Evolutionary conservation across 2,113 vertebrate genomes (phyloP).

Genomic region (Nannospalax galili): DNA sequence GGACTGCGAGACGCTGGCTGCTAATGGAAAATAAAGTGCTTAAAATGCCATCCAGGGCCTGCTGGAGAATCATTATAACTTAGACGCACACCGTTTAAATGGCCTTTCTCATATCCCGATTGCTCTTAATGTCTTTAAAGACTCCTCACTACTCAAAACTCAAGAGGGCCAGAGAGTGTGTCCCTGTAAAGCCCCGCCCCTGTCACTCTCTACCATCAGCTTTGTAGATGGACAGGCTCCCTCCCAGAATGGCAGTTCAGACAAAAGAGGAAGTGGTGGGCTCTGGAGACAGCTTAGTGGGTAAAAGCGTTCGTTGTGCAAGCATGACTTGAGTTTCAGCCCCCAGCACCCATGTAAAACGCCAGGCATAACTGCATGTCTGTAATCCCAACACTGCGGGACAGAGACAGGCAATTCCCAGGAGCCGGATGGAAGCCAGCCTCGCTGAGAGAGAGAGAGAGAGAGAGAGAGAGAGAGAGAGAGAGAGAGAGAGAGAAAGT

Average conservation of each 20-base stretch:
- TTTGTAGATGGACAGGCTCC: not conserved
- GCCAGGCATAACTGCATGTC: not conserved
- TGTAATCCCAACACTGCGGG: not conserved
- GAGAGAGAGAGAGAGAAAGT: no score
- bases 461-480: no score
- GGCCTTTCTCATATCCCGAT: not conserved
- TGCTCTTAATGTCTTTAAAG: not conserved
- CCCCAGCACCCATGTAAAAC: not conserved
- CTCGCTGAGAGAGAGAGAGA: no score
- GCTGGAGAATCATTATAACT: not conserved
- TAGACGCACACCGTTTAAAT: not conserved
- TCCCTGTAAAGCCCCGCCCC: not conserved
- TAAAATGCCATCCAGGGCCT: slow-evolving; percentile 19
- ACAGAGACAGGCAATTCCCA: not conserved
- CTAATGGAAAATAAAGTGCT: not conserved
- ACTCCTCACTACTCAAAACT: not conserved
- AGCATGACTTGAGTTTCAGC: not conserved
- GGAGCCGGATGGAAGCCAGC: no score
- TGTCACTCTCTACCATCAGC: not conserved
- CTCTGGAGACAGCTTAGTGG: not conserved
- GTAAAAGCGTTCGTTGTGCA: not conserved
- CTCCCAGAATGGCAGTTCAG: not conserved
- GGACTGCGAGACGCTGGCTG: not conserved
- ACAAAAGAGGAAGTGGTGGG: not conserved
- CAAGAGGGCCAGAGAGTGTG: fast-evolving